Evolutionary conservation across 2,888 invertebrate genomes (phyloP), one percentile per base, ranked within the genome.

Genomic region (Aplocera efformata): DNA sequence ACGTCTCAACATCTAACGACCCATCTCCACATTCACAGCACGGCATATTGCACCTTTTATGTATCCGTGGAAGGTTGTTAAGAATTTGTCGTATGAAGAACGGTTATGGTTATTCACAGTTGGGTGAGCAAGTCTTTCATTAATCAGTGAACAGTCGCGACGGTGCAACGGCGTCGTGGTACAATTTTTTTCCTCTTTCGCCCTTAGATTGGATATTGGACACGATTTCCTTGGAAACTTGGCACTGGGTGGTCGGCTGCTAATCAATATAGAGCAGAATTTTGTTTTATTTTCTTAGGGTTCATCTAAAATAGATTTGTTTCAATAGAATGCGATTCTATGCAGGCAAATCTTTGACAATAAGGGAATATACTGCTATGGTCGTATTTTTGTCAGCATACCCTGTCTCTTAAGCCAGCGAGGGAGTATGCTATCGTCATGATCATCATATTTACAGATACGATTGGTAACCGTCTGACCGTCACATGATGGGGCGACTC

Each of bases 141-240:
- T 86, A 88, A 88, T 88, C 86, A 88, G 79, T 66, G 68, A 75
- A 67, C 75, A 81, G 82, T 81, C 86, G 85, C 85, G 86, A 86
- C 86, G 81, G 79, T 84, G 84, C 83, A 80, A 69, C 69, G 78
- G 76, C 80, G 80, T 82, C 83, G 82, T 71, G 72, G 74, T 75
- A 77, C 76, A 74, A 74, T 84, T 84, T 86, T 83, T 85, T 85
- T 82, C 78, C 76, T 81, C 76, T 73, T 83, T 72, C 80, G 75
- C 81, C 84, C 83, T 83, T 82, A 85, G 79, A 78, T 77, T 83
- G 80, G 81, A 78, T 83, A 82, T 83, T 83, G 81, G 81, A 82
- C 82, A 77, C 72, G 82, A 85, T 84, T 86, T 85, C 82, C 82
- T 83, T 78, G 73, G 78, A 81, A 79, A 79, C 75, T 76, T 67